Conservation (phyloP, 2,888 invertebrate genomes). For the Drosophila helvetica region DNA sequence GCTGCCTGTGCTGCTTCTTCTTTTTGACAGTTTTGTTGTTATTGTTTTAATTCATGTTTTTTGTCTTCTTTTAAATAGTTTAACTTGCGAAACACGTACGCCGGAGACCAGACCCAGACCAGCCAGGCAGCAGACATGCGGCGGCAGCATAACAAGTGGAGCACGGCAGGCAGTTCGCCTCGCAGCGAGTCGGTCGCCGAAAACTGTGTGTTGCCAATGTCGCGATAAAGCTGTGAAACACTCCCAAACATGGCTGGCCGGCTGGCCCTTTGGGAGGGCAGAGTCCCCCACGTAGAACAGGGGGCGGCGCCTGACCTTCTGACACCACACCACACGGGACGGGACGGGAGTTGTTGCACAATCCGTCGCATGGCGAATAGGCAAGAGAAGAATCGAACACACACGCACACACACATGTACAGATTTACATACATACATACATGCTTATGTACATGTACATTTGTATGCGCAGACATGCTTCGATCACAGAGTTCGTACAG, state of each 20-base stretch:
- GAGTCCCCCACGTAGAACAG: conserved; percentile 19
- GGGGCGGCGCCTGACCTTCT: conserved; percentile 22
- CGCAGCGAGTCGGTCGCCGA: conserved; percentile 18
- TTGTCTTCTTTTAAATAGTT: conserved; percentile 48
- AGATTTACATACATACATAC: not conserved
- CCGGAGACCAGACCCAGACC: conserved; percentile 8
- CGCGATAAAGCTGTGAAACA: conserved; percentile 59
- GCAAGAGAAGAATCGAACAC: not conserved
- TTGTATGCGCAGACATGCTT: conserved; percentile 15
- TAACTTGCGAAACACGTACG: conserved; percentile 75
- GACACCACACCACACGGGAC: too few species aligned
- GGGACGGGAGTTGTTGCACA: conserved; percentile 57
- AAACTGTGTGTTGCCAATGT: conserved; percentile 76
- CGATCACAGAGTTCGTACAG: not conserved
- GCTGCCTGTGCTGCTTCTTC: conserved; percentile 36
- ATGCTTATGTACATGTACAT: not conserved
- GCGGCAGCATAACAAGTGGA: conserved; percentile 72
- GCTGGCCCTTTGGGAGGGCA: conserved; percentile 26
- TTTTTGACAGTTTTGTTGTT: conserved; percentile 54
- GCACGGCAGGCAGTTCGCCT: conserved; percentile 51
- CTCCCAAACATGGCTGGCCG: conserved; percentile 17
- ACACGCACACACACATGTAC: not conserved
- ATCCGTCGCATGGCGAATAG: not conserved
- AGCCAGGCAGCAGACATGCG: conserved; percentile 23
- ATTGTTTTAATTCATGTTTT: conserved; percentile 58